These are phyloP conservation scores for Apaloderma vittatum DNA, from an alignment of 2,113 vertebrate species.

Conservation along the genomic window DNA sequence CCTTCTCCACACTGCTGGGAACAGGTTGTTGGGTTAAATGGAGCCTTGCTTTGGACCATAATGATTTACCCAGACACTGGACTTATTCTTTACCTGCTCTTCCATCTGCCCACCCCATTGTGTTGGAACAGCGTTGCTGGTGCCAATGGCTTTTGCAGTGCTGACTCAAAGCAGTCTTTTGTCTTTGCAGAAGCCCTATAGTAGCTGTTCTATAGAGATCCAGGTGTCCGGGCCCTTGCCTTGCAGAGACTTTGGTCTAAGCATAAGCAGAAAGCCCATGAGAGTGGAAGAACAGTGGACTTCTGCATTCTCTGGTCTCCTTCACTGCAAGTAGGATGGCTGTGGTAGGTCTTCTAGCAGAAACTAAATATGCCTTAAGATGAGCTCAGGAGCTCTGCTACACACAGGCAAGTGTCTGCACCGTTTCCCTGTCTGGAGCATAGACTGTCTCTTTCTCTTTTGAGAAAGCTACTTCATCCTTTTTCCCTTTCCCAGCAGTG, in stretches of 20 bases:
- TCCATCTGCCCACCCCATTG: neutral
- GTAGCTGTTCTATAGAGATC: neutral
- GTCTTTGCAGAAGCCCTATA: neutral
- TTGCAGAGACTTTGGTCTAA: neutral
- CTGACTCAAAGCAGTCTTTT: neutral
- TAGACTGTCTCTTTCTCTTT: constrained; percentile 31
- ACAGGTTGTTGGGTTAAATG: neutral
- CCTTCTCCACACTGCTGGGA: neutral
- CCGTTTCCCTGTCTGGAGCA: neutral
- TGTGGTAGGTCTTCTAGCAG: neutral
- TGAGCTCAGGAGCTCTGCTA: neutral
- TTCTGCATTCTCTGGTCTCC: neutral
- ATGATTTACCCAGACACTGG: neutral
- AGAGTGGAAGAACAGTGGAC: neutral
- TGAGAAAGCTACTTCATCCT: constrained; percentile 26
- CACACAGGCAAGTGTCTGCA: neutral
- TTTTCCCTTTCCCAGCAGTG: neutral
- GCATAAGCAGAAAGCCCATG: neutral
- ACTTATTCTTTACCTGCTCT: neutral
- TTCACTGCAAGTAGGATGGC: neutral
- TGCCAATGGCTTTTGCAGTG: neutral
- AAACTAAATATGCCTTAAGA: neutral
- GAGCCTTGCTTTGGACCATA: neutral
- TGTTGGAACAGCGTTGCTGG: neutral
- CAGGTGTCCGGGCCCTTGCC: neutral